Base-by-base conservation (phyloP, 2,888 invertebrate species). In the Perizoma affinitatum region DNA sequence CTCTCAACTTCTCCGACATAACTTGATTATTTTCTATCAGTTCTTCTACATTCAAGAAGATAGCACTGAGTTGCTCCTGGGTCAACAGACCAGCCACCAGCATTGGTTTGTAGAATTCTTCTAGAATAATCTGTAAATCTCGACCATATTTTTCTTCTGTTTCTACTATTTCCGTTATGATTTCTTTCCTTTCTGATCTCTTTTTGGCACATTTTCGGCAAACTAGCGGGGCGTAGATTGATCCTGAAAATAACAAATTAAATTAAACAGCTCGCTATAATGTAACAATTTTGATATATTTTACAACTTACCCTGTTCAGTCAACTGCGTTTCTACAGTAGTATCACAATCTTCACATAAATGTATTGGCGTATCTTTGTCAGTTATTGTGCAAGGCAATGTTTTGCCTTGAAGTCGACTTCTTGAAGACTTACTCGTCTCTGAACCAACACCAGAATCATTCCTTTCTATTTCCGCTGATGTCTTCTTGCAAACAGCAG, bases 141-240 rank as follows among this genome's bases (percentile, higher is more conserved):
- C 98, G 94, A 22, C 98, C 98, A 81, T 98, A 98, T 79, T 98
- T 98, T 80, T 98, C 96, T 88, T 98, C 98, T 2, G 98, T 98
- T 88, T 98, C 98, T 5, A 98, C 97, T 65, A 98, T 97, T 93
- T 98, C 98, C 4, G 96, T 96, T 54, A 98, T 96, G 41, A 98
- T 98, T 92, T 98, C 98, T 79, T 98, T 97, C 57, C 98, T 94
- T 83, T 98, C 98, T 6, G 96, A 95, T 58, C 98, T 94, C 78
- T 96, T 96, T 80, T 97, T 97, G 61, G 95, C 94, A 84, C 98
- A 98, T 82, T 97, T 97, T 67, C 96, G 94, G 85, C 98, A 98
- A 40, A 97, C 95, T 64, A 97, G 88, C 0, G 96, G 96, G 36
- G 96, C 96, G 75, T 95, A 96, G 76, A 95, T 93, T 51, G 95